Percentiles rank a stretch among this genome's conserved stretches.
phyloP scores from a whole-genome alignment of 1,140 invertebrate species.

The Ceratina calcarata region DNA sequence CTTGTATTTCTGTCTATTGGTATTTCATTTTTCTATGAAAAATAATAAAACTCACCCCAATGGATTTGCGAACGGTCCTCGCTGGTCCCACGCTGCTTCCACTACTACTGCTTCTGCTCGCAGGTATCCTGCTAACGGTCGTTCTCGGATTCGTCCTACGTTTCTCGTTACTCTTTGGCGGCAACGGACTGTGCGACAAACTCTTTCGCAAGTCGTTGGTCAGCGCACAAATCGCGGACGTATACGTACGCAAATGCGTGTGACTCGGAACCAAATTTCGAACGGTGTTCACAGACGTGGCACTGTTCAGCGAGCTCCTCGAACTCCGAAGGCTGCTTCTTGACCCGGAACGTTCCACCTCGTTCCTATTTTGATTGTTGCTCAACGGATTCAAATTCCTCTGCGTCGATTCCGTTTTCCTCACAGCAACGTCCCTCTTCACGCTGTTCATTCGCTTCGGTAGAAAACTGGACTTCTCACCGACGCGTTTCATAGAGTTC shows the following conservation, averaged over 20 bases:
- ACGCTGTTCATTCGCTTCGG: slow-evolving; percentile 69
- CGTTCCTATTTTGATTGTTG: slow-evolving; percentile 58
- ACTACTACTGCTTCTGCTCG: slow-evolving; percentile 86
- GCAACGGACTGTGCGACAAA: slow-evolving; percentile 51
- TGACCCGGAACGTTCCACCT: slow-evolving; percentile 84
- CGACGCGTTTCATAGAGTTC: slow-evolving; percentile 1
- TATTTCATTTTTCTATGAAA: not conserved
- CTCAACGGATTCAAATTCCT: slow-evolving; percentile 21
- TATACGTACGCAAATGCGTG: slow-evolving; percentile 73
- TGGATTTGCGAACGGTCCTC: slow-evolving; percentile 67
- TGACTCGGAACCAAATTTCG: slow-evolving; percentile 82
- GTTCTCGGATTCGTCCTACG: slow-evolving; percentile 63
- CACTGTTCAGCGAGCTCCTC: slow-evolving; percentile 89
- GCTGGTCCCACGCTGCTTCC: slow-evolving; percentile 83
- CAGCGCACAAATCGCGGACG: slow-evolving; percentile 74
- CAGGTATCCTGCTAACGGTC: slow-evolving; percentile 81
- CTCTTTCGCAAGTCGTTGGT: slow-evolving; percentile 75
- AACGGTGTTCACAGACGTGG: slow-evolving; percentile 89
- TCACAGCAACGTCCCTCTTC: slow-evolving; percentile 64
- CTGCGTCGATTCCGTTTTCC: slow-evolving; percentile 59
- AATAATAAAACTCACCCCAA: slow-evolving; percentile 58
- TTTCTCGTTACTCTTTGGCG: slow-evolving; percentile 74
- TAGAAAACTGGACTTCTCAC: slow-evolving; percentile 69
- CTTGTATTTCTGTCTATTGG: too few species aligned
- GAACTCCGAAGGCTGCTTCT: slow-evolving; percentile 89